Evolutionary conservation across 1,140 invertebrate genomes (phyloP), one percentile per base, ranked within the genome.

Genomic region (Trachymyrmex septentrionalis): DNA sequence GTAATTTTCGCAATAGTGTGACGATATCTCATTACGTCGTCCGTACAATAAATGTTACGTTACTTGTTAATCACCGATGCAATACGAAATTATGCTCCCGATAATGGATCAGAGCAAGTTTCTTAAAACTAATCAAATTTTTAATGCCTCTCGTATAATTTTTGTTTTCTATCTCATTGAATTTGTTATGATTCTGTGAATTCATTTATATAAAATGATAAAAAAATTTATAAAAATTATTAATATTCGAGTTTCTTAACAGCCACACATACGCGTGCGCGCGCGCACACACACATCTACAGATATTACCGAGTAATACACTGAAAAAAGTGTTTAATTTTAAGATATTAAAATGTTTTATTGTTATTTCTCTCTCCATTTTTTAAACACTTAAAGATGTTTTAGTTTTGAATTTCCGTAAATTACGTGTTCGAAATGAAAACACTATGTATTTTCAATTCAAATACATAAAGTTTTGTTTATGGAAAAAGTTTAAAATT

Each of bases 1-100:
- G 66, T 75, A 84, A 88, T 86, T 81, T 80, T 75, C 87, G 72
- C 38, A 64, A 64, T 59, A 9, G n/a, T 21, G 64, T 78, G 57
- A 84, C 85, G 61, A 78, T 76, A 63, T 78, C 53, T 66, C 50
- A 50, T 61, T 64, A 63, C 66, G 27, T 76, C 55, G 50, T 44
- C 50, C 44, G 24, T 85, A 71, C 53, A 77, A 67, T 85, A 76
- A 64, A 77, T 64, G 34, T 61, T 59, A 19, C 21, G 34, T 34
- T 84, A 67, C 59, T 84, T 44, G 55, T 82, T 59, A 72, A 10
- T 63, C 34, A 59, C 24, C 38, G 59, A 66, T 59, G 50, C 55
- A 30, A 53, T 57, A 55, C 44, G 50, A 73, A 84, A 84, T 73
- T 73, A 66, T 24, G 7, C 1, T 30, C 66, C 10, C 55, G 55